Evolutionary conservation across 2,113 vertebrate species (phyloP).

Genomic region (Alethe castanea): DNA sequence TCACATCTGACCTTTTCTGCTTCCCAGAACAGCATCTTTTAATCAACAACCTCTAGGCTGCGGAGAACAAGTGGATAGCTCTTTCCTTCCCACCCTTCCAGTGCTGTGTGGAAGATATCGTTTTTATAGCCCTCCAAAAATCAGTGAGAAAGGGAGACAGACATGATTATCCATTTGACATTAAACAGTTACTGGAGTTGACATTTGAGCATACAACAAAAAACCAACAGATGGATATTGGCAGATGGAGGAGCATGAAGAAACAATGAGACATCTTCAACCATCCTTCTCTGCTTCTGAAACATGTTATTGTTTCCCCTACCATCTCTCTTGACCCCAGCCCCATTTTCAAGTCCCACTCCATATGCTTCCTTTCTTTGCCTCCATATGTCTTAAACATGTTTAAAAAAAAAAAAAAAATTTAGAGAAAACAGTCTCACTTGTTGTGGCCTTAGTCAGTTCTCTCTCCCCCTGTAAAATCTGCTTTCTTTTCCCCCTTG

Average conservation of each 20-base stretch:
- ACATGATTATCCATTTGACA: conserved; percentile 33
- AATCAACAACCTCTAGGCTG: background rate
- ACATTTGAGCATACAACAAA: conserved; percentile 55
- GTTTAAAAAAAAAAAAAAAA: background rate
- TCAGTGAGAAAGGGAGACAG: conserved; percentile 22
- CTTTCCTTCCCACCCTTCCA: background rate
- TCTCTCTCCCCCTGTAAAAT: background rate
- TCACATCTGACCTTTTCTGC: conserved; percentile 54
- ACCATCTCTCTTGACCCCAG: conserved; percentile 45
- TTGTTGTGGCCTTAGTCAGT: background rate
- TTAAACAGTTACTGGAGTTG: conserved; percentile 51
- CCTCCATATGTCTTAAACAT: conserved; percentile 45
- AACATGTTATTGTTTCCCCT: conserved; percentile 61
- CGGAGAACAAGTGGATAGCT: background rate
- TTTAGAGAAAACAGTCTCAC: background rate
- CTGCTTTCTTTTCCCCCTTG: background rate
- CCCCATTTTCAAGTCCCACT: conserved; percentile 13
- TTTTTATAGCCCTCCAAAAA: background rate
- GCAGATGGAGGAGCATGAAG: conserved; percentile 58
- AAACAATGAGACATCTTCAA: conserved; percentile 62
- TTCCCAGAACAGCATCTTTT: conserved; percentile 55
- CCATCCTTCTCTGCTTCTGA: conserved; percentile 27
- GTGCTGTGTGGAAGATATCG: background rate
- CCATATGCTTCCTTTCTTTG: conserved; percentile 58
- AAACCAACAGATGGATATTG: conserved; percentile 66